Conservation (phyloP, 1,140 invertebrate genomes). For the Papilio dardanus region DNA sequence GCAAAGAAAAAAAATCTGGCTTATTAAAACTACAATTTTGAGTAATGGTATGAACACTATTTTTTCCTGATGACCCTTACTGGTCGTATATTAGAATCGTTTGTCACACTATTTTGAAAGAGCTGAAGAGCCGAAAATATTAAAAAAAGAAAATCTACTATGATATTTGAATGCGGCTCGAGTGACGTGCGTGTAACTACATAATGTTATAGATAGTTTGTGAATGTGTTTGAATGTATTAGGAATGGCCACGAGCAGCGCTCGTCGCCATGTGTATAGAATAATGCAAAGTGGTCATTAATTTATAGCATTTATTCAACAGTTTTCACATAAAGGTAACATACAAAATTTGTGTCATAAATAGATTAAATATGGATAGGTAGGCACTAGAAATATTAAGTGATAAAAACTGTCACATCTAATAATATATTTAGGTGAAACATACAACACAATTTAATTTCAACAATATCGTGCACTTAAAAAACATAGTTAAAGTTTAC, state of each 20-base stretch:
- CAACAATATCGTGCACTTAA: conserved; percentile 81
- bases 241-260: conserved; percentile 7
- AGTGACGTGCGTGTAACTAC: not conserved
- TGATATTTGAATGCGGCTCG: not conserved
- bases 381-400: conserved; percentile 71
- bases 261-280: conserved; percentile 61
- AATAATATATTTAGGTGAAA: conserved; percentile 79
- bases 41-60: conserved; percentile 63
- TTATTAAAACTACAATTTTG: conserved; percentile 67
- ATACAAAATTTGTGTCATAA: conserved; percentile 76
- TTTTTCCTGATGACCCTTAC: conserved; percentile 57
- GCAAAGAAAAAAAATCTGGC: conserved; percentile 68
- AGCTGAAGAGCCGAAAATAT: not conserved
- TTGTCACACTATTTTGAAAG: not conserved
- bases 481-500: conserved; percentile 79
- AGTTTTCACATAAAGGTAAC: conserved; percentile 79
- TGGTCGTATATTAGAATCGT: not conserved
- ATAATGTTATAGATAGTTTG: not conserved
- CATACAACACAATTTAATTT: conserved; percentile 80
- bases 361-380: conserved; percentile 75
- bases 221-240: conserved; percentile 25
- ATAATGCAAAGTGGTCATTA: conserved; percentile 78
- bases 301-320: conserved; percentile 80
- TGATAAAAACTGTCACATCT: conserved; percentile 77
- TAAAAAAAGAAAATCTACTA: not conserved